A percentile compares a stretch with the other conserved stretches of the same genome.
phyloP scores from a whole-genome alignment of 2,888 invertebrate species.

The Himalopsyche japonica region DNA sequence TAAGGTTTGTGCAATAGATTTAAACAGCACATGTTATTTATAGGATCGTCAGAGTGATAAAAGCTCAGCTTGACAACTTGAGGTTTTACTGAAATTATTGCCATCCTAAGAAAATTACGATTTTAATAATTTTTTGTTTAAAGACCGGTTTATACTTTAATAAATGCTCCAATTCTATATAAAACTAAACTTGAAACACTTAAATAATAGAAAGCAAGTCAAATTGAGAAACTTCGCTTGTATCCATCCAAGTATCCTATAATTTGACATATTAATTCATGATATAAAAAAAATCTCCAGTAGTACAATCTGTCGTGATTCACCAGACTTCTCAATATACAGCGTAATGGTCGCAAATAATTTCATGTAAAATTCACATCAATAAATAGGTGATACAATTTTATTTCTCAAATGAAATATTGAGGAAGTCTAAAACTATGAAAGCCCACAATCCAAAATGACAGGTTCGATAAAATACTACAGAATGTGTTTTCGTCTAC shows the following conservation, averaged over 20 bases:
- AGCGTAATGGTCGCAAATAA: neutral
- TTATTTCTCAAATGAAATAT: neutral
- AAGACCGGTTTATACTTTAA: too few species aligned
- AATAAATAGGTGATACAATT: neutral
- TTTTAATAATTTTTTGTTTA: too few species aligned
- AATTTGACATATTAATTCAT: neutral
- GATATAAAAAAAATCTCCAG: neutral
- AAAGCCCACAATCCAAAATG: neutral
- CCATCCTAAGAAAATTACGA: neutral
- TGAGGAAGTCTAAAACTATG: neutral
- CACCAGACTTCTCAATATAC: neutral
- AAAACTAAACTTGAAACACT: neutral
- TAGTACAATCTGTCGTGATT: neutral
- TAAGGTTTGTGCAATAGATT: constrained; percentile 36
- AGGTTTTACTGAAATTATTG: neutral
- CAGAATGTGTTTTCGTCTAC: constrained; percentile 4
- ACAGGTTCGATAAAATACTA: neutral
- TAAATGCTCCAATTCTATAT: too few species aligned
- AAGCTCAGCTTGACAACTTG: neutral
- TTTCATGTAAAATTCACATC: neutral
- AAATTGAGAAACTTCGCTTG: neutral
- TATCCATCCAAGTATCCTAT: neutral
- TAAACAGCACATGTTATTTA: constrained; percentile 6
- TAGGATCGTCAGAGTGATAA: neutral
- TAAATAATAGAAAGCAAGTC: neutral